Percentiles rank a stretch among this genome's conserved stretches.
These are phyloP conservation scores for Autographa pulchrina DNA, from an alignment of 2,888 invertebrate species.

Conservation along the genomic window DNA sequence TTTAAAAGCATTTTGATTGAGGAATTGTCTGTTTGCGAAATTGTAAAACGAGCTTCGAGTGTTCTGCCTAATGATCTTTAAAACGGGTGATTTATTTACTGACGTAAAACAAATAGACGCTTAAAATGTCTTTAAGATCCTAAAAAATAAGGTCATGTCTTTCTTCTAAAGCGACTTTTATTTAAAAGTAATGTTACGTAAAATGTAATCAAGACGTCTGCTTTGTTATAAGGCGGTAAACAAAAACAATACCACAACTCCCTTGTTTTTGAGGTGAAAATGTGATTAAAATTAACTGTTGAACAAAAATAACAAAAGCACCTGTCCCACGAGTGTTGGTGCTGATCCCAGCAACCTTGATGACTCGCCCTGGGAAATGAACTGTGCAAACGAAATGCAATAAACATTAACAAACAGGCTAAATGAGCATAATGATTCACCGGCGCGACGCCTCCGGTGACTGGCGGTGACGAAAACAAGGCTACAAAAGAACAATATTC, in stretches of 20 bases:
- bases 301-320: constrained; percentile 45
- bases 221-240: constrained; percentile 30
- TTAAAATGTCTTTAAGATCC: constrained; percentile 37
- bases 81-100: constrained; percentile 37
- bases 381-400: constrained; percentile 66
- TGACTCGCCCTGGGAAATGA: constrained; percentile 68
- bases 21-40: background rate
- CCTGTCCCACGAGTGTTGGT: constrained; percentile 42
- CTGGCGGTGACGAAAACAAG: constrained; percentile 33
- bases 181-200: constrained; percentile 33
- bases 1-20: constrained; percentile 25
- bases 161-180: constrained; percentile 29
- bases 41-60: constrained; percentile 3
- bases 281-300: constrained; percentile 27
- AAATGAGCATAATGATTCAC: constrained; percentile 74
- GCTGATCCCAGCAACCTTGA: constrained; percentile 55
- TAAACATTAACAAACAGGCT: constrained; percentile 72
- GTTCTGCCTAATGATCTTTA: constrained; percentile 27
- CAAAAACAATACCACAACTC: constrained; percentile 27
- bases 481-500: constrained; percentile 50
- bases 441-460: constrained; percentile 29
- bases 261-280: constrained; percentile 20
- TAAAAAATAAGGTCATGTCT: constrained; percentile 43
- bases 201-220: constrained; percentile 30
- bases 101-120: constrained; percentile 38